Base-by-base conservation (phyloP, 2,113 vertebrate genomes). In the Ibidorhyncha struthersii region DNA sequence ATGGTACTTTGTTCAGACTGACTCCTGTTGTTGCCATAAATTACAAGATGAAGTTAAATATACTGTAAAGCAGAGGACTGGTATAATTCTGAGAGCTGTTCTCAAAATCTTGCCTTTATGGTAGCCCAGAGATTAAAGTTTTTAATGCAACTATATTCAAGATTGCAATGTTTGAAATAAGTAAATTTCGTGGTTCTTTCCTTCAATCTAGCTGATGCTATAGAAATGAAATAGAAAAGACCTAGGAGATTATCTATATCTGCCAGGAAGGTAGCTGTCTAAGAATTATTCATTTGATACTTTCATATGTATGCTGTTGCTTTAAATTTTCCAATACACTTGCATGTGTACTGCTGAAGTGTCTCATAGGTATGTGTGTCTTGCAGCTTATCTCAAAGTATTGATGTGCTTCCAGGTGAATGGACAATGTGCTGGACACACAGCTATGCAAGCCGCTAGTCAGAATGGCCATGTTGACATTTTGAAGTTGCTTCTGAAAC, bases 381-480 rank as follows among this genome's bases (percentile, higher is more conserved):
- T 63, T 93, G 43, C 47, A 93, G 38, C 40, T 93, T 52, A 72
- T 53, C 86, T 96, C 65, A 62, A 67, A 81, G 83, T 78, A 16
- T 73, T 71, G 21, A 15, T 92, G 5, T 71, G 41, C 71, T 94
- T 98, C 19, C 97, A 99, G 99, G 99, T 99, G 95, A 99, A 99
- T 12, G 99, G 99, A 12, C 99, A 99, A 34, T 99, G 99, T 98
- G 99, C 99, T 96, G 99, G 99, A 93, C 99, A 99, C 97, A 99
- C 99, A 85, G 99, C 99, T 36, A 99, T 99, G 99, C 99, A 99
- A 97, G 99, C 99, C 38, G 99, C 99, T 82, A 99, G 99, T 98
- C 99, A 99, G 96, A 99, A 99, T 18, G 99, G 99, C 94, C 99
- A 99, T 14, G 99, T 99, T 2, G 99, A 99, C 63, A 99, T 99